phyloP scores from a whole-genome alignment of 2,888 invertebrate genomes.

The Thymelicus sylvestris region DNA sequence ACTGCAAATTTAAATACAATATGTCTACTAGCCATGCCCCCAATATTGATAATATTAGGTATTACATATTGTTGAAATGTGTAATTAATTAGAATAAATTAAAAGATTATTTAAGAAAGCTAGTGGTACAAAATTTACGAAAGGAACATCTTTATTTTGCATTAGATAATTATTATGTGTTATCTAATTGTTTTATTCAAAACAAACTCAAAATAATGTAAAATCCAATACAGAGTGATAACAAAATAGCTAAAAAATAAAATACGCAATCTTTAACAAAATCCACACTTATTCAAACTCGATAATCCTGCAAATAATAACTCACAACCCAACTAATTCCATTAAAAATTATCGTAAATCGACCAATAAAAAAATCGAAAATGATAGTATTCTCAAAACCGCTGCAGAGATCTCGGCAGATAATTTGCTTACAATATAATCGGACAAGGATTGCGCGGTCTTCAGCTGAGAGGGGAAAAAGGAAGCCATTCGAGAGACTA shows the following conservation, averaged over 20 bases:
- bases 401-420: constrained; percentile 77
- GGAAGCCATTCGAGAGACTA: constrained; percentile 73
- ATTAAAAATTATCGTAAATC: constrained; percentile 49
- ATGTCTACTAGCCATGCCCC: too few species aligned
- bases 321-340: constrained; percentile 46
- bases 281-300: neutral
- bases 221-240: too few species aligned
- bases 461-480: constrained; percentile 76
- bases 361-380: constrained; percentile 17
- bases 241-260: neutral
- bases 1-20: too few species aligned
- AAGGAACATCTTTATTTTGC: too few species aligned
- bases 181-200: too few species aligned
- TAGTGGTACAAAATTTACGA: too few species aligned
- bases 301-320: constrained; percentile 33
- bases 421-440: constrained; percentile 86
- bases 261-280: neutral
- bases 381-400: constrained; percentile 48
- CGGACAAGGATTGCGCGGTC: constrained; percentile 77
- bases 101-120: too few species aligned
- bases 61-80: too few species aligned
- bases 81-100: too few species aligned
- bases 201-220: too few species aligned
- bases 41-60: too few species aligned
- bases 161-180: too few species aligned